Evolutionary conservation across 2,888 invertebrate species (phyloP).

Genomic region (Strigamia maritima): DNA sequence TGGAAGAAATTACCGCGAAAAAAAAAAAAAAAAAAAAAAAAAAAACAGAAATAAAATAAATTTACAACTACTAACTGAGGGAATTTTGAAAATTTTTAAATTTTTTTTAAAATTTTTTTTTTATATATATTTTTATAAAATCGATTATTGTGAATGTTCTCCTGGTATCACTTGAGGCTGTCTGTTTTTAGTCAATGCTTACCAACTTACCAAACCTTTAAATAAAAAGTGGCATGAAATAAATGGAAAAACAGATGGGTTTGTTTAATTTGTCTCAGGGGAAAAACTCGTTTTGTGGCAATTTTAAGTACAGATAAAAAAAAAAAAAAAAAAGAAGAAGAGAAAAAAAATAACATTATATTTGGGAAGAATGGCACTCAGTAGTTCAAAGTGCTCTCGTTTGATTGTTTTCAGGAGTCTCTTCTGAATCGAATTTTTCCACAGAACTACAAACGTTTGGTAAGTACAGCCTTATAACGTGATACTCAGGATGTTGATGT

Average conservation of each 20-base stretch:
- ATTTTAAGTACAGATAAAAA: too few species aligned
- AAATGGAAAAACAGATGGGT: neutral
- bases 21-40: neutral
- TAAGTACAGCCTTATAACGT: constrained; percentile 38
- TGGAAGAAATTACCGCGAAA: neutral
- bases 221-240: neutral
- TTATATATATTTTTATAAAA: neutral
- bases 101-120: neutral
- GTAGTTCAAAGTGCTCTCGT: constrained; percentile 13
- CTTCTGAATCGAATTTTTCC: constrained; percentile 39
- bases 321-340: too few species aligned
- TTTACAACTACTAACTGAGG: neutral
- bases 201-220: constrained; percentile 6
- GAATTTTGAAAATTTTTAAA: neutral
- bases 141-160: neutral
- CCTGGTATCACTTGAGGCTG: constrained; percentile 20
- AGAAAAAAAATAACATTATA: neutral
- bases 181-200: neutral
- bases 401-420: constrained; percentile 36
- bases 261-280: neutral
- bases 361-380: neutral
- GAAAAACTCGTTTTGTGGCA: neutral
- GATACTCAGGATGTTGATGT: constrained; percentile 36
- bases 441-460: constrained; percentile 40
- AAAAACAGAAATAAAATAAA: too few species aligned